Base-by-base conservation (phyloP, 2,888 invertebrate species). In the Tetragnatha montana region DNA sequence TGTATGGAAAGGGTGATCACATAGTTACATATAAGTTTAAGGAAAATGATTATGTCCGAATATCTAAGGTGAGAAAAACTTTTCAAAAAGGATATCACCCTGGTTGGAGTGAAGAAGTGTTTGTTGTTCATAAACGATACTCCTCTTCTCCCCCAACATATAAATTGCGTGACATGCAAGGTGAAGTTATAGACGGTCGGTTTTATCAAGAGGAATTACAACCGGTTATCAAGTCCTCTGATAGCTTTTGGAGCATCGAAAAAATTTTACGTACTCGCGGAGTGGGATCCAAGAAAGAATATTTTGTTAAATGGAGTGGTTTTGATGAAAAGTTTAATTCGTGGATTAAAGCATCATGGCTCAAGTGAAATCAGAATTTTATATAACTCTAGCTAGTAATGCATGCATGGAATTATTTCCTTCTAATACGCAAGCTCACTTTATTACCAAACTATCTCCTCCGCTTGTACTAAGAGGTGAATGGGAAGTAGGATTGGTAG, bases 381-480 rank as follows among this genome's bases (percentile, higher is more conserved):
- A 91, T 81, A 21, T 92, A 7, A 92, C 91, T 4, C 76, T 92
- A 8, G 88, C 91, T 19, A 91, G 91, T 69, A 92, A 92, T 81
- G 92, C 91, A 71, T 91, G 91, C 14, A 92, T 92, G 90, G 8
- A 87, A 6, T 92, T 92, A 69, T 92, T 91, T 87, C 91, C 91
- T 0, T 81, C 91, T 22, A 93, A 92, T 87, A 92, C 89, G 8
- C 89, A 92, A 14, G 81, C 92, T 14, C 76, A 90, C 47, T 93
- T 91, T 82, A 90, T n/a, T 75, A 92, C 92, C 2, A 91, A 92
- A 35, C 75, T 93, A 86, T 91, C 91, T 12, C 80, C 90, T 70
- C 74, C 85, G 51, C 88, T 92, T 17, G 51, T 82, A 69, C 83
- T 92, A 50, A 69, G 89, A 1, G 92, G 92, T 8, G 49, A 91